Percentiles rank a stretch among this genome's conserved stretches.
These are phyloP conservation scores for Zeuzera pyrina DNA, from an alignment of 2,888 invertebrate species.

Conservation along the genomic window DNA sequence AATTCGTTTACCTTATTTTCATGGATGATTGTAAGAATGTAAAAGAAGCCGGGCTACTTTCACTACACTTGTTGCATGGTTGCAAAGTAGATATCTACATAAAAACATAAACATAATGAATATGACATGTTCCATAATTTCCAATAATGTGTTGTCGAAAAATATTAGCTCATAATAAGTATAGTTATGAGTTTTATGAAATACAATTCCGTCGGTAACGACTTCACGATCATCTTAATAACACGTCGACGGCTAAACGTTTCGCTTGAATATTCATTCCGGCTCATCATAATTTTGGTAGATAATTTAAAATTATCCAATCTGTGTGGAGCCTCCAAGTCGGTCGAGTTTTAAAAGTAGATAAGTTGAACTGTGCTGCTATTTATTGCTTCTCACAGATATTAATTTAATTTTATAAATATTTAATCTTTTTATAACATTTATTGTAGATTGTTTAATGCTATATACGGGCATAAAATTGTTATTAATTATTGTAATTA, in stretches of 20 bases:
- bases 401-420: slow-evolving; percentile 37
- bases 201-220: slow-evolving; percentile 67
- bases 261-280: slow-evolving; percentile 70
- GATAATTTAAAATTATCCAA: slow-evolving; percentile 66
- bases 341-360: too few species aligned
- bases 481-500: not conserved
- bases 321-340: slow-evolving; percentile 31
- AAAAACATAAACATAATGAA: too few species aligned
- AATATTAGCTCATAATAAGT: slow-evolving; percentile 68
- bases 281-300: slow-evolving; percentile 64
- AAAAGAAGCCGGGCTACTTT: too few species aligned
- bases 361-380: slow-evolving; percentile 32
- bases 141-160: slow-evolving; percentile 63
- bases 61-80: too few species aligned
- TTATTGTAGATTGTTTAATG: too few species aligned
- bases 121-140: too few species aligned
- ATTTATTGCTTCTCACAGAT: slow-evolving; percentile 54
- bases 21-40: too few species aligned
- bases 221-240: slow-evolving; percentile 69
- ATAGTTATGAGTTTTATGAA: slow-evolving; percentile 69
- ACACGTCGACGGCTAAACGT: slow-evolving; percentile 57
- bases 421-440: slow-evolving; percentile 14
- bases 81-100: too few species aligned
- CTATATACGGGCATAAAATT: too few species aligned
- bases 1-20: too few species aligned